phyloP scores from a whole-genome alignment of 2,113 vertebrate genomes.

The Machaerirhynchus nigripectus region DNA sequence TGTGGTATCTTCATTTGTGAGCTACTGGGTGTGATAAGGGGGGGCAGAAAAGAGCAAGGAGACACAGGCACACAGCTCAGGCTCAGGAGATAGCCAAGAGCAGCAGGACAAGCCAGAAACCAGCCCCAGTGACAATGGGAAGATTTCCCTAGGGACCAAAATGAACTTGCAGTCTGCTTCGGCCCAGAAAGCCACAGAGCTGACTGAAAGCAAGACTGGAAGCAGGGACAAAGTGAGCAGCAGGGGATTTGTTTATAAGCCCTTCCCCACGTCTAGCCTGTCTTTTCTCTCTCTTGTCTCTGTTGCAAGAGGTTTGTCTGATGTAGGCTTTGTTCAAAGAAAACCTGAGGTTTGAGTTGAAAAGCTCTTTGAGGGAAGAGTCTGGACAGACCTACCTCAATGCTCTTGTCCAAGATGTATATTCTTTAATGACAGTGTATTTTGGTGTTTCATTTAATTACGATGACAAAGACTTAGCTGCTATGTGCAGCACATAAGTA shows the following conservation, averaged over 20 bases:
- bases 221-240: slow-evolving; percentile 30
- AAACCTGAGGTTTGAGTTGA: not conserved
- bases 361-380: not conserved
- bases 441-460: not conserved
- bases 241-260: slow-evolving; percentile 44
- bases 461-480: not conserved
- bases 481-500: not conserved
- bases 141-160: not conserved
- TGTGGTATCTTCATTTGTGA: not conserved
- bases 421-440: not conserved
- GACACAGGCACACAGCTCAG: not conserved
- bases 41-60: not conserved
- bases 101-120: not conserved
- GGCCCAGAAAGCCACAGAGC: not conserved
- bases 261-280: slow-evolving; percentile 7
- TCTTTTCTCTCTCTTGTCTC: not conserved
- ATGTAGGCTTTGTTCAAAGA: slow-evolving; percentile 3
- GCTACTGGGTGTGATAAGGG: not conserved
- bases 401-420: not conserved
- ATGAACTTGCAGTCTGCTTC: not conserved
- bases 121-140: not conserved
- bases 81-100: not conserved
- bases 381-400: not conserved
- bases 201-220: not conserved
- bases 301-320: not conserved